Evolutionary conservation across 2,888 invertebrate genomes (phyloP), one percentile per base, ranked within the genome.

Genomic region (Polyommatus icarus): DNA sequence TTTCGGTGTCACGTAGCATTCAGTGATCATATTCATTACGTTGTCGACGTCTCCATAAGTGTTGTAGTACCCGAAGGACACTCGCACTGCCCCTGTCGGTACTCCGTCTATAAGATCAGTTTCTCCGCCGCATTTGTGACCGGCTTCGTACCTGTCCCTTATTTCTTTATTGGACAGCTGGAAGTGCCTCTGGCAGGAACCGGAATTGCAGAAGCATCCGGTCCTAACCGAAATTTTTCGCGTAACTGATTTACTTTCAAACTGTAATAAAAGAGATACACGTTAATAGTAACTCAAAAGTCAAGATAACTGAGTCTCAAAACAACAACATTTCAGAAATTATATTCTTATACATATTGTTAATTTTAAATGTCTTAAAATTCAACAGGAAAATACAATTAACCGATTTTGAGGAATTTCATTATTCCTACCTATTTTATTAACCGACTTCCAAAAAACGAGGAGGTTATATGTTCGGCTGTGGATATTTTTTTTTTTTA

Each of bases 171-270:
- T 73, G n/a, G 77, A 59, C 18, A 77, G n/a, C 20, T 46, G 36
- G 18, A 77, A 77, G 72, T 77, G 77, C 54, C 77, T 59, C 46
- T 77, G 77, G 15, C 77, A 77, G 6, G 77, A 77, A 3, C 77
- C 77, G 3, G 77, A 77, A n/a, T 77, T 77, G n/a, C 77, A 77
- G 40, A 77, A 77, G n/a, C 77, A 77, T 36, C 77, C 77, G 1
- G 77, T 36, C n/a, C 77, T 40, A n/a, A 77, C 8, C 2, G 24
- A 59, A 7, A 77, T 73, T 46, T 77, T 77, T 4, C 18, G 29
- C 24, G n/a, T 10, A 7, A 59, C 40, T 59, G 77, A 54, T 18
- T 46, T 73, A 40, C 24, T 77, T 77, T 73, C 36, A 73, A 77
- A 40, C 77, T 77, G 72, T 1, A 73, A 77, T 18, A 72, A 73